Conservation (phyloP, 2,113 vertebrate genomes). For the Gymnorhina tibicen region DNA sequence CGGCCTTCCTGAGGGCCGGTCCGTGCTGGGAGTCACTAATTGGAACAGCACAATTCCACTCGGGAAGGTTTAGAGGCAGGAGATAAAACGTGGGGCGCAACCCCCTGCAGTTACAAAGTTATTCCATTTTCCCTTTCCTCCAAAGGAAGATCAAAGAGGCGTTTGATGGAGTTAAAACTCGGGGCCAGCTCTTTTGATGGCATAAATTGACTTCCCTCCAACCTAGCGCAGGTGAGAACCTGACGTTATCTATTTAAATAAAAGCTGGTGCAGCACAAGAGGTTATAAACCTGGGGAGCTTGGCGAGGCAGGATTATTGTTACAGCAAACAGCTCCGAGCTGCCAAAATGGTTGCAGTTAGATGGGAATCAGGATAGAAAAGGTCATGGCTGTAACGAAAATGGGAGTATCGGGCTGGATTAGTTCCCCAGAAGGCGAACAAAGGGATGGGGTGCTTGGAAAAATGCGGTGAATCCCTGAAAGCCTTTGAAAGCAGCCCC, state of each 20-base stretch:
- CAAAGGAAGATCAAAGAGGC: conserved; percentile 48
- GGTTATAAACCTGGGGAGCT: not conserved
- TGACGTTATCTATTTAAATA: conserved; percentile 46
- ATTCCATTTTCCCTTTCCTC: conserved; percentile 36
- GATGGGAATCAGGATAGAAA: not conserved
- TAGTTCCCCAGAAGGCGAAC: not conserved
- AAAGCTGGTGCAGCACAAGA: not conserved
- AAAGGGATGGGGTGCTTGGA: not conserved
- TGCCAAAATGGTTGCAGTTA: conserved; percentile 21
- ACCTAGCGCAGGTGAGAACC: conserved; percentile 47
- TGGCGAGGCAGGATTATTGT: not conserved
- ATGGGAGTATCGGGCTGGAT: not conserved
- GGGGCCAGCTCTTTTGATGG: conserved; percentile 62
- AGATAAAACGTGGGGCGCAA: not conserved
- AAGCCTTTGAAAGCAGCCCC: conserved; percentile 20
- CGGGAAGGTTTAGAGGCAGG: not conserved
- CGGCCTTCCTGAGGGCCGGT: not conserved
- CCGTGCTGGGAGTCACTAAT: accelerated
- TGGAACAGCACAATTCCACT: not conserved
- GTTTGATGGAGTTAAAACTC: conserved; percentile 46
- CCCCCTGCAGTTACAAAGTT: not conserved
- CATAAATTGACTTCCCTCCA: conserved; percentile 55
- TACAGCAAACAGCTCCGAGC: not conserved
- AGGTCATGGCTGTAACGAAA: conserved; percentile 8
- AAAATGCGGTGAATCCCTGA: not conserved